These are phyloP conservation scores for Anomalospiza imberbis DNA, from an alignment of 2,797 vertebrate genomes.

Conservation along the genomic window DNA sequence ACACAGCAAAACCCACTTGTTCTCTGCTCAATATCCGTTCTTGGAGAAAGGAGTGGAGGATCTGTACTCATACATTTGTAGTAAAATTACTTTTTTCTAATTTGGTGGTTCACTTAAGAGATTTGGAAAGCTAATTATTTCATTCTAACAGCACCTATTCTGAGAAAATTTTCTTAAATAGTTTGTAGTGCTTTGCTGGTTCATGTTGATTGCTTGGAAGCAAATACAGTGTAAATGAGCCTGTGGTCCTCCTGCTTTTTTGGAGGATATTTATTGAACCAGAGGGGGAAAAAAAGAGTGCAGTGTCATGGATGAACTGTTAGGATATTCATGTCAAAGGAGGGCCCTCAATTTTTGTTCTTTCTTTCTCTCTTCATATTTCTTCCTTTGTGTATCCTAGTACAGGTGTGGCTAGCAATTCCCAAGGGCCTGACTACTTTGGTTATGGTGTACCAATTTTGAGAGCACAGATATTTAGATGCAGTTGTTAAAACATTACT, in stretches of 20 bases:
- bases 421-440: neutral
- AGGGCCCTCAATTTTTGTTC: neutral
- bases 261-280: neutral
- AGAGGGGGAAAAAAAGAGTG: neutral
- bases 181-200: neutral
- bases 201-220: neutral
- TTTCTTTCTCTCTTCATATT: neutral
- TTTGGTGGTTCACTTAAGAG: neutral
- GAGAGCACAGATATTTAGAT: neutral
- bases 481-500: neutral
- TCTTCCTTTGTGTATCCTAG: neutral
- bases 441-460: neutral
- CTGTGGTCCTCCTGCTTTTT: neutral
- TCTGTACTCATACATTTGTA: neutral
- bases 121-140: neutral
- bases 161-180: neutral
- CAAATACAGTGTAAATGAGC: neutral
- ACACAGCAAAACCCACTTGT: accelerated
- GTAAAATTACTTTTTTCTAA: neutral
- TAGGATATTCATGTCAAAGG: neutral
- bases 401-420: neutral
- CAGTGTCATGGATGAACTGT: neutral
- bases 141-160: neutral
- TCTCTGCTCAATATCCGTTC: neutral
- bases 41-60: neutral